Conservation (phyloP, 2,797 vertebrate species). For the Paedocypris micromegethes region DNA sequence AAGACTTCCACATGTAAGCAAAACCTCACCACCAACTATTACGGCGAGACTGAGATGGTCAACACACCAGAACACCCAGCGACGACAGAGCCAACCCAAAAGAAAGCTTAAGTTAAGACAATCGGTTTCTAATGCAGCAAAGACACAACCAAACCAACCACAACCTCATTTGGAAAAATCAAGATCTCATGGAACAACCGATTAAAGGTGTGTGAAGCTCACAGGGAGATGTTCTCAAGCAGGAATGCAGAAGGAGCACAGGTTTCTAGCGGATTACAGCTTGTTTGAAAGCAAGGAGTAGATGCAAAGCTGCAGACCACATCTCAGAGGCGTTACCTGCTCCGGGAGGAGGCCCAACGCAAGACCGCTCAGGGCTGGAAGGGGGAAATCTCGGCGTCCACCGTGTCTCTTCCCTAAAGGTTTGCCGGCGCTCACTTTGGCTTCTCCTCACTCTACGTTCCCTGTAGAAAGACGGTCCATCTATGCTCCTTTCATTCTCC, state of each 20-base stretch:
- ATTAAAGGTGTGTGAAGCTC: neutral
- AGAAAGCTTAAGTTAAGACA: too few relatives aligned
- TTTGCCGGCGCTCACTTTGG: slow-evolving; percentile 46
- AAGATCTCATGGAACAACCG: too few relatives aligned
- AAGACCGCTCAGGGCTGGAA: slow-evolving; percentile 60
- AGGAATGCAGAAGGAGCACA: slow-evolving; percentile 2
- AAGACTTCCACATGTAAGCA: neutral
- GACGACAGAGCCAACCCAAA: too few relatives aligned
- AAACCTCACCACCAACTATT: neutral
- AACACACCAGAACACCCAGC: slow-evolving; percentile 20
- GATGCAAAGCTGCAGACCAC: slow-evolving; percentile 34
- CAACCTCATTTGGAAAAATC: too few relatives aligned
- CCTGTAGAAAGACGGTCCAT: slow-evolving; percentile 17
- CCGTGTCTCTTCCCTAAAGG: slow-evolving; percentile 48
- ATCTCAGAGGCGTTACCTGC: slow-evolving; percentile 63
- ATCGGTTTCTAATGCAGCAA: too few relatives aligned
- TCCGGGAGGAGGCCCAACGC: slow-evolving; percentile 51
- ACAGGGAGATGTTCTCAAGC: slow-evolving; percentile 1
- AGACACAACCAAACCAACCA: too few relatives aligned
- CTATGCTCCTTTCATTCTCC: slow-evolving; percentile 31
- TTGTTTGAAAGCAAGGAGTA: slow-evolving; percentile 39
- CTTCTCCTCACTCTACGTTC: slow-evolving; percentile 46
- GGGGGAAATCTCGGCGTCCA: slow-evolving; percentile 46
- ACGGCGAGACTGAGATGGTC: neutral
- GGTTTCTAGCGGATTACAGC: slow-evolving; percentile 29